These are phyloP conservation scores for Otus sunia DNA, from an alignment of 2,113 vertebrate genomes.

Conservation along the genomic window DNA sequence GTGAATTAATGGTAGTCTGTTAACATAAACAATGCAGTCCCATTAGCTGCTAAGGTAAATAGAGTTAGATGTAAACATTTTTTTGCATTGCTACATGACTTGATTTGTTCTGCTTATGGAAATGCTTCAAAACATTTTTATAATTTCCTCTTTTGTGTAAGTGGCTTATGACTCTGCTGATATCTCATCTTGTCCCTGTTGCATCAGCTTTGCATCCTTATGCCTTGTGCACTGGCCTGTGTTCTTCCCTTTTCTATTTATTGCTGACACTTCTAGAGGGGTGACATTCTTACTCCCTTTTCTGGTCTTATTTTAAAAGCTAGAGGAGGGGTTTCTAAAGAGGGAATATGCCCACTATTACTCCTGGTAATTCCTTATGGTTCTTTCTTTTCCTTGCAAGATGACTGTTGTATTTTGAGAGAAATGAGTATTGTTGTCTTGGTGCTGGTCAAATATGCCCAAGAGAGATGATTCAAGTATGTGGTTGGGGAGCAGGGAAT, in stretches of 20 bases:
- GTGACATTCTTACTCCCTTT: background rate
- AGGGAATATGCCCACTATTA: background rate
- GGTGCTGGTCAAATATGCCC: background rate
- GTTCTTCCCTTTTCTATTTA: background rate
- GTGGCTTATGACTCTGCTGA: background rate
- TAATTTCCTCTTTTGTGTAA: background rate
- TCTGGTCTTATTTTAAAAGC: background rate
- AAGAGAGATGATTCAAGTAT: background rate
- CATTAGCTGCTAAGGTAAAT: conserved; percentile 24
- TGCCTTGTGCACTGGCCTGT: background rate
- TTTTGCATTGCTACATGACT: background rate
- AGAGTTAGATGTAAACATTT: conserved; percentile 27
- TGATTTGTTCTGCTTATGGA: conserved; percentile 40
- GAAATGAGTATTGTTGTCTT: background rate
- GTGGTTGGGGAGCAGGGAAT: background rate
- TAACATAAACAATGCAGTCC: conserved; percentile 20
- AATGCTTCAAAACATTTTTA: background rate
- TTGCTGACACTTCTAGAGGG: background rate
- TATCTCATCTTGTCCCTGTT: background rate
- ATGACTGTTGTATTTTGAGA: background rate
- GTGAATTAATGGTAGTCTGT: background rate
- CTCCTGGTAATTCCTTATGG: background rate
- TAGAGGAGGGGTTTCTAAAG: background rate
- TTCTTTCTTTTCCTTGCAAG: background rate
- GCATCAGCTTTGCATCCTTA: background rate